Conservation (phyloP, 2,888 invertebrate genomes). For the Heliconius cydno region DNA sequence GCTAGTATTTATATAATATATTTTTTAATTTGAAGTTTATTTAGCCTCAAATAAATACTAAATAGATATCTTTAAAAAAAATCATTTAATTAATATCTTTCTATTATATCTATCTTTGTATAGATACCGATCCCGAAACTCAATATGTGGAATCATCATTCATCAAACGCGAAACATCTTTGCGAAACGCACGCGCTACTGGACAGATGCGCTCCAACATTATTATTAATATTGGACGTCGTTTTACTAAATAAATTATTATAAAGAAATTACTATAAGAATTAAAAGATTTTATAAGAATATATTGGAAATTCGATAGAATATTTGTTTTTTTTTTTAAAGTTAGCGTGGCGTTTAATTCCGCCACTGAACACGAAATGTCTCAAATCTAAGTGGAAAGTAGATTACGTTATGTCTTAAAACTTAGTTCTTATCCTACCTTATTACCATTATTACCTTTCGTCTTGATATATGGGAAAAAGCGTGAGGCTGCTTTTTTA, state of each 20-base stretch:
- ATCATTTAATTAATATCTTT: constrained; percentile 51
- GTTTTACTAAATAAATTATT: constrained; percentile 18
- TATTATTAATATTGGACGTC: background rate
- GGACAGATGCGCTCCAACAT: constrained; percentile 63
- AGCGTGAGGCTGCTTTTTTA: background rate
- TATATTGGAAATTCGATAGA: background rate
- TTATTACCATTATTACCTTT: too few species aligned
- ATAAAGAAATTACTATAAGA: background rate
- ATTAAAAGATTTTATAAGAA: too few species aligned
- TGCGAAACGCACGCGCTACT: constrained; percentile 62
- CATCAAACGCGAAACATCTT: constrained; percentile 72
- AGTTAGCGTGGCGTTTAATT: background rate
- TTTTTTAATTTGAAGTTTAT: too few species aligned
- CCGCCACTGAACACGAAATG: background rate
- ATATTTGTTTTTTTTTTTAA: background rate
- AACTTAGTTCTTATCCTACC: background rate
- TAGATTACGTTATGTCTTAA: background rate
- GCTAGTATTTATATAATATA: too few species aligned
- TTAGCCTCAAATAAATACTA: background rate
- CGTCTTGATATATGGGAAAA: background rate
- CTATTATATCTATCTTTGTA: constrained; percentile 40
- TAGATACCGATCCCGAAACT: constrained; percentile 50
- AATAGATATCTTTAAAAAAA: background rate
- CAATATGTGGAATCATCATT: constrained; percentile 57
- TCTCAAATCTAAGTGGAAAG: background rate